Evolutionary conservation across 2,113 vertebrate species (phyloP).

Genomic region (Panthera leo): DNA sequence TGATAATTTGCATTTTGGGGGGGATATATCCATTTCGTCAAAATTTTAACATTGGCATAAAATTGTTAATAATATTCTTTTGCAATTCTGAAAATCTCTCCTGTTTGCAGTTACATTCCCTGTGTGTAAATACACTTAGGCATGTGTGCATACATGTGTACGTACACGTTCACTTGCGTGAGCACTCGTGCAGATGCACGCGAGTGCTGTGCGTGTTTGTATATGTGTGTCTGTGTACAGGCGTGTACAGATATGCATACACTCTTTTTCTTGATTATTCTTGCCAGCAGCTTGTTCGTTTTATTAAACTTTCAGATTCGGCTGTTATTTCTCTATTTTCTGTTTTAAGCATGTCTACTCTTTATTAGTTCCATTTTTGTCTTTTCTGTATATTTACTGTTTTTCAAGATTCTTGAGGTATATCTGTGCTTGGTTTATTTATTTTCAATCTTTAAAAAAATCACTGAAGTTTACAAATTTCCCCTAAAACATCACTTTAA

Average conservation of each 20-base stretch:
- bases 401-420: background rate
- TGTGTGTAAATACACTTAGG: too few species aligned
- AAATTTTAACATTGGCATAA: background rate
- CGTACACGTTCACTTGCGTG: background rate
- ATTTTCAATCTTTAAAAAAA: background rate
- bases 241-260: too few species aligned
- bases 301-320: background rate
- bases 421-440: background rate
- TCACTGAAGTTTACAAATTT: background rate
- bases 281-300: background rate
- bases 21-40: background rate
- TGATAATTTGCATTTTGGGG: background rate
- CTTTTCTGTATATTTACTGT: background rate
- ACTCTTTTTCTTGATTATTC: background rate
- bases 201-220: rapidly evolving
- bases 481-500: background rate
- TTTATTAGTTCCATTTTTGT: background rate
- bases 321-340: background rate
- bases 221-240: background rate
- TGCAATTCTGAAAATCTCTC: background rate
- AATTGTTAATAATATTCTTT: background rate
- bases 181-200: too few species aligned
- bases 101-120: background rate
- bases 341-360: background rate
- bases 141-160: background rate